These are phyloP conservation scores for Neoseiulus cucumeris DNA, from an alignment of 1,140 invertebrate genomes.

Conservation along the genomic window DNA sequence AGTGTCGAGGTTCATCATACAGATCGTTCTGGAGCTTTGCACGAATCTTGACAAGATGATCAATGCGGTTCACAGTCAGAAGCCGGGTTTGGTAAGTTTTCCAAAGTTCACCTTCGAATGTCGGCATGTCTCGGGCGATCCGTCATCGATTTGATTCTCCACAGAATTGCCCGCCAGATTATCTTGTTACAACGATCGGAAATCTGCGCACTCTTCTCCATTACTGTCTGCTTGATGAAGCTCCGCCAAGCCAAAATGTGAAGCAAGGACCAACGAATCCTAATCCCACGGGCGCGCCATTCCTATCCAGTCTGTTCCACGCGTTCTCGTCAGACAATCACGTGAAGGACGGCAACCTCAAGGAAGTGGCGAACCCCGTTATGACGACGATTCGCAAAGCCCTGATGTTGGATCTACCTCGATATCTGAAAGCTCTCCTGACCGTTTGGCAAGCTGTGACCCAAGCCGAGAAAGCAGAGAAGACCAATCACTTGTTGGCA, in stretches of 20 bases:
- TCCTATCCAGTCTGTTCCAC: conserved; percentile 60
- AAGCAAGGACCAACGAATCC: background rate
- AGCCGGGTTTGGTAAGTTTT: background rate
- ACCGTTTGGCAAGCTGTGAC: conserved; percentile 54
- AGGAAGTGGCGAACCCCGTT: conserved; percentile 19
- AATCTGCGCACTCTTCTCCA: conserved; percentile 61
- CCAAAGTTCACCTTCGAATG: background rate
- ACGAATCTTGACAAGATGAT: conserved; percentile 49
- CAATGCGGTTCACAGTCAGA: conserved; percentile 13
- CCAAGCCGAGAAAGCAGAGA: conserved; percentile 31
- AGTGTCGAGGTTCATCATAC: conserved; percentile 31
- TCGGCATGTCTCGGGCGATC: background rate
- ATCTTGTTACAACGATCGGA: conserved; percentile 55
- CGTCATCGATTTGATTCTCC: background rate
- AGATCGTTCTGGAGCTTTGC: conserved; percentile 59
- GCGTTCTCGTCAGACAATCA: conserved; percentile 41
- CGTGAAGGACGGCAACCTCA: conserved; percentile 26
- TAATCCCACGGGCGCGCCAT: conserved; percentile 31
- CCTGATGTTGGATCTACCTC: conserved; percentile 53
- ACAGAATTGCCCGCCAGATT: conserved; percentile 41
- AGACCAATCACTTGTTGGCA: background rate
- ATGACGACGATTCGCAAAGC: conserved; percentile 34
- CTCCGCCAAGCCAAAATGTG: conserved; percentile 34
- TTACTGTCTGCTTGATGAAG: conserved; percentile 52
- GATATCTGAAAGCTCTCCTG: conserved; percentile 55